Percentiles rank a stretch among this genome's conserved stretches.
These are phyloP conservation scores for Mya arenaria DNA, from an alignment of 1,140 invertebrate species.

Conservation along the genomic window DNA sequence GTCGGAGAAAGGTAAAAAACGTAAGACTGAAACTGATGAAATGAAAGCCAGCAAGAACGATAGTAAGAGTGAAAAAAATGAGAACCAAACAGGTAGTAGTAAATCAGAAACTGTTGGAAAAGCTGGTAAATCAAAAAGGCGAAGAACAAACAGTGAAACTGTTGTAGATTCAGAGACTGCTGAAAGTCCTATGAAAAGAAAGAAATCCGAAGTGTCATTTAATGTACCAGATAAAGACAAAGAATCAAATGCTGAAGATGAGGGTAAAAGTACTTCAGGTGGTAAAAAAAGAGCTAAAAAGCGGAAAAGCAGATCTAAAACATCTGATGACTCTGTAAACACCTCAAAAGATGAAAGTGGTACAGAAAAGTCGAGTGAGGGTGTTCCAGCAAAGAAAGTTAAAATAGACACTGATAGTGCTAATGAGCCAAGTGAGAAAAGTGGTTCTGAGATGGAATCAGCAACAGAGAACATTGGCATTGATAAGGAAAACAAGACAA, in stretches of 20 bases:
- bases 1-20: background rate
- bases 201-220: conserved; percentile 21
- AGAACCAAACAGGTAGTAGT: background rate
- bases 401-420: conserved; percentile 18
- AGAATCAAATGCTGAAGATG: background rate
- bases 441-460: background rate
- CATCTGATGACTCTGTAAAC: background rate
- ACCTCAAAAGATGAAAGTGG: conserved; percentile 31
- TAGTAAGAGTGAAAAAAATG: background rate
- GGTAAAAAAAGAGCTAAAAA: conserved; percentile 46
- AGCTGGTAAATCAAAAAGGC: conserved; percentile 26
- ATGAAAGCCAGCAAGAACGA: background rate
- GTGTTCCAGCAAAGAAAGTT: conserved; percentile 17
- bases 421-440: conserved; percentile 7
- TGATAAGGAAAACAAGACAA: conserved; percentile 3
- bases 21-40: background rate
- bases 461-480: conserved; percentile 5
- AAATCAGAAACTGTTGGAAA: background rate
- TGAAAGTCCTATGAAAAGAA: conserved; percentile 31
- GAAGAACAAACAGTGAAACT: conserved; percentile 27
- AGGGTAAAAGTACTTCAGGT: background rate
- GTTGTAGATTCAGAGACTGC: background rate
- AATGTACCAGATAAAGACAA: conserved; percentile 3
- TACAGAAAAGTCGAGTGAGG: conserved; percentile 18
- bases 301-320: conserved; percentile 35